Evolutionary conservation across 2,888 invertebrate species (phyloP).

Genomic region (Mermis nigrescens): DNA sequence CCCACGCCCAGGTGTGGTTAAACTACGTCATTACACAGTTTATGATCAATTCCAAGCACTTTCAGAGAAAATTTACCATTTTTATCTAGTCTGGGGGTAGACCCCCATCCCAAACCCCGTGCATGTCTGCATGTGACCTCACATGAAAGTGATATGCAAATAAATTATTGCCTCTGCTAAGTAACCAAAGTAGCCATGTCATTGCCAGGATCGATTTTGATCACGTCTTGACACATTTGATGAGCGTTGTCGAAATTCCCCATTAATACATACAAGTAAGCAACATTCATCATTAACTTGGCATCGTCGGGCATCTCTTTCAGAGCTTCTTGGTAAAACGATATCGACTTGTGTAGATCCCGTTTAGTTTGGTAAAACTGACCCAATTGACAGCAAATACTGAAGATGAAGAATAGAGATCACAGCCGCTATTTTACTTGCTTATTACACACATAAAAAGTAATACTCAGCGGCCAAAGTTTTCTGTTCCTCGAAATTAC

Average conservation of each 20-base stretch:
- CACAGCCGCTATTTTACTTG: conserved; percentile 15
- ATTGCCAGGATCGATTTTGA: conserved; percentile 66
- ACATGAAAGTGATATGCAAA: too few relatives aligned
- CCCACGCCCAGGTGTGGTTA: too few relatives aligned
- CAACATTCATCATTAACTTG: conserved; percentile 37
- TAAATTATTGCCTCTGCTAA: too few relatives aligned
- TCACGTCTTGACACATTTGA: conserved; percentile 57
- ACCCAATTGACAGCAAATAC: conserved; percentile 53
- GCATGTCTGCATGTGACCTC: too few relatives aligned
- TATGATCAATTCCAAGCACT: too few relatives aligned
- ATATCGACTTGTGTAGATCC: conserved; percentile 54
- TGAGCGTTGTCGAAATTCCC: conserved; percentile 71
- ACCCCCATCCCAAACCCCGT: too few relatives aligned
- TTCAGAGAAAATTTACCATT: too few relatives aligned
- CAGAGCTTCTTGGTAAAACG: conserved; percentile 66
- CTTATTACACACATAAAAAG: conserved; percentile 26
- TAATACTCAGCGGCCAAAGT: conserved; percentile 38
- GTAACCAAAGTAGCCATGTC: conserved; percentile 63
- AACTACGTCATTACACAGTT: too few relatives aligned
- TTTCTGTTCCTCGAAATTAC: conserved; percentile 35
- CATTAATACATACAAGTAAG: conserved; percentile 33
- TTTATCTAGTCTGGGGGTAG: too few relatives aligned
- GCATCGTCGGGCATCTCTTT: conserved; percentile 56
- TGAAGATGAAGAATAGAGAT: conserved; percentile 16
- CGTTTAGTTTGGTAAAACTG: conserved; percentile 47